Conservation (phyloP, 1,140 invertebrate genomes). For the Gryon sp. region DNA sequence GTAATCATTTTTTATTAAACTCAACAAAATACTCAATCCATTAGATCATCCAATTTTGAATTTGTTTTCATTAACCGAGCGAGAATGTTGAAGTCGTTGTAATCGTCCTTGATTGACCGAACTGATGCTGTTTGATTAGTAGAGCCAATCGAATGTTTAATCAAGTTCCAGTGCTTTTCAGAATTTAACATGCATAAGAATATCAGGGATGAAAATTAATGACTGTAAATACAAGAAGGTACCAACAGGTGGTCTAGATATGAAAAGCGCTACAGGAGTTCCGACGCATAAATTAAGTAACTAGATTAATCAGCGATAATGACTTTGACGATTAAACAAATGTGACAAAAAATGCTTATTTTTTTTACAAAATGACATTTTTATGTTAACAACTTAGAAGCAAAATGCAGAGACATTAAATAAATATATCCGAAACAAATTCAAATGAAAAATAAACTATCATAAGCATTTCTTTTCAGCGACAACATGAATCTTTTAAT, state of each 20-base stretch:
- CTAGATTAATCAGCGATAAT: too few relatives aligned
- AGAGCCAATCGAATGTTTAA: conserved; percentile 15
- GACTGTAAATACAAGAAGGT: conserved; percentile 10
- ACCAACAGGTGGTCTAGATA: conserved; percentile 31
- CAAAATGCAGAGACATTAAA: background rate
- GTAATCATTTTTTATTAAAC: too few relatives aligned
- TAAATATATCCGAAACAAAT: background rate
- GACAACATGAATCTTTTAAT: background rate
- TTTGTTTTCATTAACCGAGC: too few relatives aligned
- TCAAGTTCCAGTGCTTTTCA: conserved; percentile 2
- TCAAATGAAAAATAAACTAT: background rate
- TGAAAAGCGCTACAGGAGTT: conserved; percentile 15
- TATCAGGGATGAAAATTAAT: conserved; percentile 17
- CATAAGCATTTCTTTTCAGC: too few relatives aligned
- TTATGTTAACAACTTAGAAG: background rate
- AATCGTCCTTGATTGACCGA: too few relatives aligned
- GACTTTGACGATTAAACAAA: too few relatives aligned
- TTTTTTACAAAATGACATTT: too few relatives aligned
- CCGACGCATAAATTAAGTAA: conserved; percentile 2
- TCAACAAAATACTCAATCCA: too few relatives aligned
- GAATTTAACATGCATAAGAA: conserved; percentile 16
- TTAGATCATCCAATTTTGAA: too few relatives aligned
- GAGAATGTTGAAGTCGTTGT: too few relatives aligned
- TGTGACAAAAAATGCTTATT: too few relatives aligned
- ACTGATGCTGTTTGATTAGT: background rate